These are phyloP conservation scores for Drosophila nr. medialis DNA, from an alignment of 2,888 invertebrate species.

Conservation along the genomic window DNA sequence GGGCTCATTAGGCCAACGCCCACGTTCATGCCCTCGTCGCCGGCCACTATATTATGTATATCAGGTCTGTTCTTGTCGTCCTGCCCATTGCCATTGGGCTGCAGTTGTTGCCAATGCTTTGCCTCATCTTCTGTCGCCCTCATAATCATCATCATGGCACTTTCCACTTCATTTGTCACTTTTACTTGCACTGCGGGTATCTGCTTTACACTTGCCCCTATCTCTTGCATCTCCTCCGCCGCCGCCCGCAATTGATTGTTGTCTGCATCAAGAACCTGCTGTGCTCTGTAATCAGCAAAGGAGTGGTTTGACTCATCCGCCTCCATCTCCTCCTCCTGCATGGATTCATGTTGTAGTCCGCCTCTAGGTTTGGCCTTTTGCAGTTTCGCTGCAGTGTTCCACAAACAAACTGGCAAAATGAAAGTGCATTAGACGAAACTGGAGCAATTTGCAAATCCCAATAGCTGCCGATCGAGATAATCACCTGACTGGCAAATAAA, in stretches of 20 bases:
- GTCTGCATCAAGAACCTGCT: conserved; percentile 60
- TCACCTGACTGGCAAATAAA: conserved; percentile 68
- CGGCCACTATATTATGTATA: conserved; percentile 51
- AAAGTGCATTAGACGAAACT: conserved; percentile 73
- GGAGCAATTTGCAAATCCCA: conserved; percentile 44
- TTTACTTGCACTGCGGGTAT: conserved; percentile 77
- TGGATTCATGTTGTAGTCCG: conserved; percentile 18
- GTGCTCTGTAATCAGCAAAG: conserved; percentile 62
- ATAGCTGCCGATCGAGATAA: conserved; percentile 33
- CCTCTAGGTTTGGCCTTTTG: conserved; percentile 32
- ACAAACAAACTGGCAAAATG: conserved; percentile 71
- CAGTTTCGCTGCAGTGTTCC: conserved; percentile 71
- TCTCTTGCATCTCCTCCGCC: conserved; percentile 5
- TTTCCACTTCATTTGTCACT: conserved; percentile 81
- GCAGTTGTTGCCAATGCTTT: conserved; percentile 5
- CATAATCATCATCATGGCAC: conserved; percentile 55
- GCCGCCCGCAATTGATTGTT: conserved; percentile 69
- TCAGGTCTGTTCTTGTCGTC: conserved; percentile 36
- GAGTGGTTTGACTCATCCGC: conserved; percentile 10
- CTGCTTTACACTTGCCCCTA: conserved; percentile 26
- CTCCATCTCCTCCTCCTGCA: conserved; percentile 8
- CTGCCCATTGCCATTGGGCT: conserved; percentile 40
- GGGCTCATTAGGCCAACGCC: conserved; percentile 51
- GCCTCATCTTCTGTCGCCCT: conserved; percentile 19
- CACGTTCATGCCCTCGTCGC: neutral